Base-by-base conservation (phyloP, 1,140 invertebrate genomes). In the Danaus plexippus region DNA sequence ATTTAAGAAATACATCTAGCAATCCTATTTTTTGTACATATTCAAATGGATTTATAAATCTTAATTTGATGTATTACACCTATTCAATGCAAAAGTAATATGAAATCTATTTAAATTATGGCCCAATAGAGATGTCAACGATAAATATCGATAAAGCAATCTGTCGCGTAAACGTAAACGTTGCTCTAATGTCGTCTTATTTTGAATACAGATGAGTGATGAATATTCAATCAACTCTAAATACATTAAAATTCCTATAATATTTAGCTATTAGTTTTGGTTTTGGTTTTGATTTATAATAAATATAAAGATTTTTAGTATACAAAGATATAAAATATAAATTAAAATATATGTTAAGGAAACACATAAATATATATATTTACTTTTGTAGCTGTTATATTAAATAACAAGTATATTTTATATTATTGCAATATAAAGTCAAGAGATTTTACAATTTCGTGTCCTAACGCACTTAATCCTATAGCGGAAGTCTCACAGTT, bases 401-500 rank as follows among this genome's bases (percentile, higher is more conserved):
- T 48, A 18, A 32, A 48, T 18, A 48, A 15, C 7, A 12, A n/a
- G 10, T 15, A 5, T 47, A 15, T 47, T 12, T 10, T 32, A 50
- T 40, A 50, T 8, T 10, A 32, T 11, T 40, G 41, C 18, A 50
- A 32, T 50, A 32, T 50, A 40, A 9, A 9, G 7, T n/a, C 3
- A 50, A 40, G 2, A 51, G 40, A 32, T 53, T 56, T 56, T 50
- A 54, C 50, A 22, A 56, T 59, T 52, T 57, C 58, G 52, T 66
- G 52, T 48, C 42, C 9, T 46, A 49, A 43, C 46, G 56, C 43
- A 63, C 56, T 66, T 66, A 61, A 52, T 64, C 22, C 52, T n/a
- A 54, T 42, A 57, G 50, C 61, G 66, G 64, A 66, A 66, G 64
- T 54, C 42, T 50, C 52, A 63, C 47, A 45, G 58, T 69, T 69